Percentiles rank a stretch among this genome's conserved stretches.
Evolutionary conservation across 2,113 vertebrate genomes (phyloP).

Genomic region (Ahaetulla prasina): DNA sequence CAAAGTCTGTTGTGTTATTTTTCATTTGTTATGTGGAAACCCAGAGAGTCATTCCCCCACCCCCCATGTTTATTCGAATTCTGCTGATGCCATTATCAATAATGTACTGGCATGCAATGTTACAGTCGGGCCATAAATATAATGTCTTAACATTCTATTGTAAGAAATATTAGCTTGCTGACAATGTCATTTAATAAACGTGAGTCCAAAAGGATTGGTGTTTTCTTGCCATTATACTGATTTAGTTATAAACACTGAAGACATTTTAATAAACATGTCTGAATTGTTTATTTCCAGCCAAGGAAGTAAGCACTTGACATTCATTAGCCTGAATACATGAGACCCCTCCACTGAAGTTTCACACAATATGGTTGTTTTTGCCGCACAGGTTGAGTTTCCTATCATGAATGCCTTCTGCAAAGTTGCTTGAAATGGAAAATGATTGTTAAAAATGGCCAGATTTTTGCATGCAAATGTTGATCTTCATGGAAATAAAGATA

Average conservation of each 20-base stretch:
- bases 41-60: neutral
- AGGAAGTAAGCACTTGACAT: neutral
- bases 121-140: neutral
- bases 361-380: neutral
- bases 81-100: neutral
- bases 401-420: neutral
- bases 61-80: neutral
- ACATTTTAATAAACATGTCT: neutral
- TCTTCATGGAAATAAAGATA: neutral
- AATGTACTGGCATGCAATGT: neutral
- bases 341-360: neutral
- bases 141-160: neutral
- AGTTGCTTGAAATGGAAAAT: neutral
- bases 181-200: neutral
- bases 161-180: neutral
- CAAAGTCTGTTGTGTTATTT: constrained; percentile 13
- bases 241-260: neutral
- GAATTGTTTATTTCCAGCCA: neutral
- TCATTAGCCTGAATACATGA: neutral
- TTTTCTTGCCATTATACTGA: neutral
- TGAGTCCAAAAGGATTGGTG: neutral
- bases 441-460: neutral
- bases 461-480: neutral
- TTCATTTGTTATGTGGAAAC: neutral
- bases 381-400: neutral